Evolutionary conservation across 2,113 vertebrate genomes (phyloP), one percentile per base, ranked within the genome.

Genomic region (Limnothrissa miodon): DNA sequence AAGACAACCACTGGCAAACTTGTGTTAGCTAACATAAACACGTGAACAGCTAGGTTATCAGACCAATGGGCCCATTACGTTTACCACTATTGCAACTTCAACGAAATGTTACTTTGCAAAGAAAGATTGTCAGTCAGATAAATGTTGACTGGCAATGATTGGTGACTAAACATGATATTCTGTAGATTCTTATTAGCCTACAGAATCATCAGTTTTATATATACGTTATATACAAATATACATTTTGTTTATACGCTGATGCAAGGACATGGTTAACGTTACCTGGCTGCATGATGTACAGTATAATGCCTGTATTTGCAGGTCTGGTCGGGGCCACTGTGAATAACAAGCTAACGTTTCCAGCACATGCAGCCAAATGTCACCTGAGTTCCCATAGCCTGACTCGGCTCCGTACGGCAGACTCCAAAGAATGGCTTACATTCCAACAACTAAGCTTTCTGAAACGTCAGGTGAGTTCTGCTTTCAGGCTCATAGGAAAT

Each of bases 401-500:
- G 0, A 81, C 94, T 44, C 94, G 89, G 17, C 91, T 95, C 11
- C 94, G 93, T 86, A 93, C 74, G 11, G 90, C 74, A 53, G 87
- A 91, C 56, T 91, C 83, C 0, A 56, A 88, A 53, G 92, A 88
- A 33, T 89, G 96, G 92, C 88, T 95, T 66, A 95, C 96, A 0
- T 97, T 97, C 90, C 97, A 97, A 83, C 96, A 95, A 86, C 93
- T 96, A 3, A 94, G 83, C 87, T 96, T 97, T 84, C 93, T 97
- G 39, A 98, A 93, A 87, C 94, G 96, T 48, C 96, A 96, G 96
- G 98, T 99, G 92, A 81, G 90, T 85, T 82, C n/a, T 42, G 42
- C 42, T 2, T 42, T 42, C 2, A 42, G 42, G 42, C 42, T 4
- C 42, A 42, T 42, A 6, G 42, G 42, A 42, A 42, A 42, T 42